Base-by-base conservation (phyloP, 2,888 invertebrate species). In the Lepidocyrtinus sp. region DNA sequence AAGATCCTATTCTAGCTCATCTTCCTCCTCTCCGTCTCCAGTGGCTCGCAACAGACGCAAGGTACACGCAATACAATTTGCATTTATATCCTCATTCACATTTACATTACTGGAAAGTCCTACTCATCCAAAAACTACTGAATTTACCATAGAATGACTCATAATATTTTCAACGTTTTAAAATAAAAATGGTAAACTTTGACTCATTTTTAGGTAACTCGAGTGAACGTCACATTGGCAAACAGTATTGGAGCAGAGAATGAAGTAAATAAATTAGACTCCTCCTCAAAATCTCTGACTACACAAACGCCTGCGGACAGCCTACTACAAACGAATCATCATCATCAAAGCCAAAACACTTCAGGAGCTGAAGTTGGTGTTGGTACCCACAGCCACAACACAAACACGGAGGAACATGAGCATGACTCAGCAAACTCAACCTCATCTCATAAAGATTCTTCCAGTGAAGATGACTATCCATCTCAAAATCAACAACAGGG, bases 11-110 rank as follows among this genome's bases (percentile, higher is more conserved):
- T 85, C 84, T 55, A 80, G 84, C 17, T 86, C 86, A 26, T 84
- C 83, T 22, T 83, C 84, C 22, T 83, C 83, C 21, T 85, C 86
- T 75, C 75, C 81, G 26, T 84, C 86, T 63, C 86, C 84, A 24
- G 84, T 84, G 17, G 82, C 82, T 46, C 83, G 81, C 19, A 72
- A 82, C 71, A 78, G 85, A 5, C 76, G 83, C 36, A 84, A 84
- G 74, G 81, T 83, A 73, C n/a, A n/a, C n/a, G n/a, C n/a, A n/a
- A n/a, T n/a, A n/a, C n/a, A n/a, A n/a, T n/a, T n/a, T n/a, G n/a
- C n/a, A n/a, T n/a, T n/a, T n/a, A n/a, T n/a, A n/a, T n/a, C n/a
- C n/a, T n/a, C n/a, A n/a, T n/a, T n/a, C n/a, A n/a, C n/a, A n/a
- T n/a, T n/a, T n/a, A n/a, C n/a, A n/a, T n/a, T n/a, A n/a, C n/a